These are phyloP conservation scores for Julus scanicus DNA, from an alignment of 2,888 invertebrate genomes.

Conservation along the genomic window DNA sequence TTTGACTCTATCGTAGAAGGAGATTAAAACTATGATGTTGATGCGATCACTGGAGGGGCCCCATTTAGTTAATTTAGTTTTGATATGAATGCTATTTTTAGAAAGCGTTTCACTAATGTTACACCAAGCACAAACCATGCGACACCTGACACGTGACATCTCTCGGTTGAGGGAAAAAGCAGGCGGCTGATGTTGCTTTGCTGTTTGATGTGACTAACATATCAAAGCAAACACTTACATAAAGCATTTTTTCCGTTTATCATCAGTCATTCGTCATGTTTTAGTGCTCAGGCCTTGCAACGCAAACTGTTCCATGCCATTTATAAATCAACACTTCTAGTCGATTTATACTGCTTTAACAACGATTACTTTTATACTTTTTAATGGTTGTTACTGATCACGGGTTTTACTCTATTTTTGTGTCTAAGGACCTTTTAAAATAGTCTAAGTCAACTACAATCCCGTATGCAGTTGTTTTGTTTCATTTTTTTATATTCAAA, in stretches of 20 bases:
- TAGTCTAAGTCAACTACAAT: neutral
- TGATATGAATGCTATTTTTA: neutral
- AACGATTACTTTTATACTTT: conserved; percentile 1
- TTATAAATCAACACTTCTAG: neutral
- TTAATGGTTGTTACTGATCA: neutral
- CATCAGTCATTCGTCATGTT: neutral
- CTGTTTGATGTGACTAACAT: conserved; percentile 5
- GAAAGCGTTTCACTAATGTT: neutral
- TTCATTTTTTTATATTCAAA: neutral
- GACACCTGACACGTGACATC: neutral
- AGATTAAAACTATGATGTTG: neutral
- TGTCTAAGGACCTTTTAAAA: conserved; percentile 25
- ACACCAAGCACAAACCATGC: neutral
- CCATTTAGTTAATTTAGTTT: neutral
- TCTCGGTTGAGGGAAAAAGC: neutral
- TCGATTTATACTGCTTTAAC: neutral
- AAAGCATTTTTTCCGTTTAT: conserved; percentile 1
- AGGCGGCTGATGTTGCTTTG: neutral
- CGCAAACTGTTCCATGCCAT: neutral
- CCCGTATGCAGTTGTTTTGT: neutral
- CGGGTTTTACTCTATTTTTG: neutral
- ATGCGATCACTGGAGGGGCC: neutral
- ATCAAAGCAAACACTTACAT: conserved; percentile 13
- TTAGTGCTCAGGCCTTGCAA: neutral
- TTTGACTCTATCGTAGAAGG: neutral